Evolutionary conservation across 2,797 vertebrate species (phyloP).

Genomic region (Pristis pectinata): DNA sequence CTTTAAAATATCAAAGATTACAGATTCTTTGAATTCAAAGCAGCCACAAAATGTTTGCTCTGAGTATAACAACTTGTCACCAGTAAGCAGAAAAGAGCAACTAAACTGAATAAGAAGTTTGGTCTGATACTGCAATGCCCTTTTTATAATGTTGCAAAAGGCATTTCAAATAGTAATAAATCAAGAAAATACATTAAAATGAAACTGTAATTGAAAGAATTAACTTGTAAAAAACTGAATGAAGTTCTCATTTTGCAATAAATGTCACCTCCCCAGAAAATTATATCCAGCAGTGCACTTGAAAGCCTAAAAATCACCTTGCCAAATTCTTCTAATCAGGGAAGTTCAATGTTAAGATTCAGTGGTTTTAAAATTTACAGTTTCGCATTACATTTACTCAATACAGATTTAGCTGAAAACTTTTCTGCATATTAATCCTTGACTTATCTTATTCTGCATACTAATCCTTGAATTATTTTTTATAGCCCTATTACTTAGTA

Average conservation of each 20-base stretch:
- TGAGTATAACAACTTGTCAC: not conserved
- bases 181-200: not conserved
- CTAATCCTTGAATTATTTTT: too few species aligned
- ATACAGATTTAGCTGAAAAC: not conserved
- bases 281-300: not conserved
- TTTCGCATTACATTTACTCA: not conserved
- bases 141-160: not conserved
- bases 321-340: not conserved
- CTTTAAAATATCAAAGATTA: constrained; percentile 45
- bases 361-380: not conserved
- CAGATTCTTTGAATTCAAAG: not conserved
- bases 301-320: not conserved
- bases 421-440: not conserved
- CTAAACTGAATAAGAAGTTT: not conserved
- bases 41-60: not conserved
- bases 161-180: not conserved
- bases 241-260: not conserved
- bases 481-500: constrained; percentile 28
- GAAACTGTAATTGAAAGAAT: not conserved
- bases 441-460: too few species aligned
- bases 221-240: not conserved
- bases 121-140: not conserved
- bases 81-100: not conserved
- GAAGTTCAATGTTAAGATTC: not conserved
- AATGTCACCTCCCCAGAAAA: not conserved